These are phyloP conservation scores for Leptopilina myrica DNA, from an alignment of 2,888 invertebrate species.

Conservation along the genomic window DNA sequence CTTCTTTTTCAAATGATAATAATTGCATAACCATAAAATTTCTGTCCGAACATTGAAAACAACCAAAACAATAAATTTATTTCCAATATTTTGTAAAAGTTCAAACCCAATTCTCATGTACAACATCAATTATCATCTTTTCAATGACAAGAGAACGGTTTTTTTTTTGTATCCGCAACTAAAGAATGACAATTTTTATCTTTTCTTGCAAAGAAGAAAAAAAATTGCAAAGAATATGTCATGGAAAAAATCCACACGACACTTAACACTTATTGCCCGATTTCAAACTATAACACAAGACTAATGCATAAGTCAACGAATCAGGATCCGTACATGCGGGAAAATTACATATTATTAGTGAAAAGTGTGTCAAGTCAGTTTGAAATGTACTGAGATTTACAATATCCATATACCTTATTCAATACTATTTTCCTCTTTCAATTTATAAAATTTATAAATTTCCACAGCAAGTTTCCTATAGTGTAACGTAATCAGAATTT, in stretches of 20 bases:
- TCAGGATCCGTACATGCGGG: constrained; percentile 2
- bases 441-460: not conserved
- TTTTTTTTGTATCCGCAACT: too few species aligned
- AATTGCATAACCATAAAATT: too few species aligned
- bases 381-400: constrained; percentile 13
- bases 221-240: not conserved
- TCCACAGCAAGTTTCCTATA: too few species aligned
- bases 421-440: constrained; percentile 18
- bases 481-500: not conserved
- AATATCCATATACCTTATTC: constrained; percentile 1
- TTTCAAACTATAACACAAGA: not conserved
- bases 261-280: constrained; percentile 1
- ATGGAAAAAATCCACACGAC: not conserved
- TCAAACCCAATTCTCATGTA: too few species aligned
- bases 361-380: constrained; percentile 28
- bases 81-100: too few species aligned
- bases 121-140: too few species aligned
- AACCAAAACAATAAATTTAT: too few species aligned
- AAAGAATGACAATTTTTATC: not conserved
- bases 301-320: constrained; percentile 31
- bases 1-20: too few species aligned
- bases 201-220: not conserved
- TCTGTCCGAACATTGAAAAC: too few species aligned
- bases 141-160: too few species aligned
- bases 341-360: constrained; percentile 34